Evolutionary conservation across 2,797 vertebrate species (phyloP).

Genomic region (Scleropages formosus): DNA sequence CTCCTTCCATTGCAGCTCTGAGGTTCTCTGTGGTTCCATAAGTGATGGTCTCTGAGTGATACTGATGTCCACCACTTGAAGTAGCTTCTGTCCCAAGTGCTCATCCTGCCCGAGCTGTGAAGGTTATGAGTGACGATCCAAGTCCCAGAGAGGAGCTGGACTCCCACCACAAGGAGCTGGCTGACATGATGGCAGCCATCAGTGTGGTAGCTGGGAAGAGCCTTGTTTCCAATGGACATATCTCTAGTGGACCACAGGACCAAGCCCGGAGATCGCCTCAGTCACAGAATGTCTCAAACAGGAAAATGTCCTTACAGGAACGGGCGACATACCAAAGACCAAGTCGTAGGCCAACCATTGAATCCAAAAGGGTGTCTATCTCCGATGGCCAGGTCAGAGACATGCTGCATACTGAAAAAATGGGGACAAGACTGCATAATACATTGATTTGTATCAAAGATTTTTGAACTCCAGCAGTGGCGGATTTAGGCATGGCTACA

Average conservation of each 20-base stretch:
- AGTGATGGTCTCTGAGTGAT: constrained; percentile 24
- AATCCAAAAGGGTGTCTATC: constrained; percentile 89
- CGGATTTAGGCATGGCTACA: too few relatives aligned
- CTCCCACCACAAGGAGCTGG: constrained; percentile 71
- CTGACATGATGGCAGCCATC: constrained; percentile 83
- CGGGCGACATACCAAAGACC: constrained; percentile 67
- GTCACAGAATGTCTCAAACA: constrained; percentile 67
- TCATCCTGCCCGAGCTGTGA: constrained; percentile 34
- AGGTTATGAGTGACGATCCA: constrained; percentile 53
- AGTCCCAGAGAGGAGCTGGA: constrained; percentile 54
- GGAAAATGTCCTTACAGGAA: constrained; percentile 92
- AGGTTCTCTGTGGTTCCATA: constrained; percentile 37
- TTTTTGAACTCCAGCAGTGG: too few relatives aligned
- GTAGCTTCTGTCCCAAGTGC: neutral
- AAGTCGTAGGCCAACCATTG: constrained; percentile 83
- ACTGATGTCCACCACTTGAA: constrained; percentile 1
- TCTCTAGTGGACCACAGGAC: constrained; percentile 53
- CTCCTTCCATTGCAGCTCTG: constrained; percentile 38
- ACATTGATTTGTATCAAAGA: too few relatives aligned
- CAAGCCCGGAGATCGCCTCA: constrained; percentile 14
- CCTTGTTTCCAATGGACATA: constrained; percentile 57
- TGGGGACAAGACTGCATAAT: neutral
- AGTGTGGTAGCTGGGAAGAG: constrained; percentile 61
- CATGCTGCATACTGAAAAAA: neutral
- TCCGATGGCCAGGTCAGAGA: constrained; percentile 79